Evolutionary conservation across 1,140 invertebrate genomes (phyloP).

Genomic region (Alviniconcha marisindica): DNA sequence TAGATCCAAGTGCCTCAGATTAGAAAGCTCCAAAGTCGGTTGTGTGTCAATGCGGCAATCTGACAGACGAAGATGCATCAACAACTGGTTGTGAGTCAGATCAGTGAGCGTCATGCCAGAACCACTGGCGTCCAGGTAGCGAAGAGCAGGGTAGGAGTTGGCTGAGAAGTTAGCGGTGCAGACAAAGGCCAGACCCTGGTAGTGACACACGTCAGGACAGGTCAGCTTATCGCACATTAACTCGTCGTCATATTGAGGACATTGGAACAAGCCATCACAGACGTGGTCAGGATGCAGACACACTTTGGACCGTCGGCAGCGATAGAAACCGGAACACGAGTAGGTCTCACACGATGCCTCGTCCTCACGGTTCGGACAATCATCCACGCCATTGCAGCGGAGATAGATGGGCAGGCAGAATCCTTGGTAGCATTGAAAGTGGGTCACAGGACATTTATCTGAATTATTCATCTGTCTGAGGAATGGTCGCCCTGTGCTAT

Average conservation of each 20-base stretch:
- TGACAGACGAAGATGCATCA: neutral
- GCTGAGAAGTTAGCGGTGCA: neutral
- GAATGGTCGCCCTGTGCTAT: no score
- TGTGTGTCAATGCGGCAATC: neutral
- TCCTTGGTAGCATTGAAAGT: neutral
- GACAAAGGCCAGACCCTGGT: neutral
- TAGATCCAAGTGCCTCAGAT: neutral
- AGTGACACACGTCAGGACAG: constrained; percentile 21
- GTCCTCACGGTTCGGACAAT: constrained; percentile 7
- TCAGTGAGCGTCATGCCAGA: neutral
- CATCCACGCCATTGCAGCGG: constrained; percentile 18
- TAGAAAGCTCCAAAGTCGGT: neutral
- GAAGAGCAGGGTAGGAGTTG: neutral
- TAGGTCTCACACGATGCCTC: constrained; percentile 14
- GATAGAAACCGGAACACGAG: constrained; percentile 24
- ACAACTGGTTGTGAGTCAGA: neutral
- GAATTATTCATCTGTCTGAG: no score
- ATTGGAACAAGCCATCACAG: constrained; percentile 18
- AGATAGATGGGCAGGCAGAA: constrained; percentile 18
- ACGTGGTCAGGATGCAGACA: constrained; percentile 26
- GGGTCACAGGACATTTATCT: neutral
- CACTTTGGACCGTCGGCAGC: constrained; percentile 3
- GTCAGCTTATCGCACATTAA: neutral
- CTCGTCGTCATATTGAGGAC: constrained; percentile 35
- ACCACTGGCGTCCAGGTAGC: constrained; percentile 1